Evolutionary conservation across 2,797 vertebrate species (phyloP).

Genomic region (Oryzias dopingdopingensis): DNA sequence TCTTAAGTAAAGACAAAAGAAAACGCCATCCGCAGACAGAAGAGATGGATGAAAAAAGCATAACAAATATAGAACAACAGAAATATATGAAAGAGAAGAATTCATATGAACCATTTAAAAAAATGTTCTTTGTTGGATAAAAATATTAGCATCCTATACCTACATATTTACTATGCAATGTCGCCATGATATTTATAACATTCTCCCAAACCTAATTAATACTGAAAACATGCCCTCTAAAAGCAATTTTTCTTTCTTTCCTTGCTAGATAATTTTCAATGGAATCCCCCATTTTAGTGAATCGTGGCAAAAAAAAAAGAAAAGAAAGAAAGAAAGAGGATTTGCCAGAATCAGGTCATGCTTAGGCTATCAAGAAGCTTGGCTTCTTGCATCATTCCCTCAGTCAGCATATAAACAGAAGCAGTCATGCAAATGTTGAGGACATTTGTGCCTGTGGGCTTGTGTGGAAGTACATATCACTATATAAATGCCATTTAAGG

Average conservation of each 20-base stretch:
- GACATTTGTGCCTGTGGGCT: conserved; percentile 19
- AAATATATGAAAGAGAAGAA: not conserved
- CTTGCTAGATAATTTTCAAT: conserved; percentile 36
- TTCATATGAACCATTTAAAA: not conserved
- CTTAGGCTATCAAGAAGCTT: conserved; percentile 28
- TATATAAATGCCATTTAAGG: conserved; percentile 15
- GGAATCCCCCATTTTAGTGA: conserved; percentile 32
- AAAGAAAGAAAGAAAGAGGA: not conserved
- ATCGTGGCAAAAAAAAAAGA: conserved; percentile 29
- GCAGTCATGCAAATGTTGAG: conserved; percentile 32
- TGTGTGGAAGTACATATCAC: not conserved
- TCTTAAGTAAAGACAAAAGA: conserved; percentile 20
- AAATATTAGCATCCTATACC: conserved; percentile 32
- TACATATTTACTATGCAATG: conserved; percentile 59
- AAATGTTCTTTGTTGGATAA: conserved; percentile 4
- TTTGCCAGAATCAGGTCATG: conserved; percentile 18
- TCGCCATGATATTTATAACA: conserved; percentile 56
- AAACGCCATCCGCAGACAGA: conserved; percentile 9
- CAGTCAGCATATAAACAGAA: conserved; percentile 32
- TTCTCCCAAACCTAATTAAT: conserved; percentile 61
- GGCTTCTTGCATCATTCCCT: conserved; percentile 31
- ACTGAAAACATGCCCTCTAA: conserved; percentile 63
- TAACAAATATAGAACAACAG: not conserved
- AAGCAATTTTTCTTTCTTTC: conserved; percentile 62
- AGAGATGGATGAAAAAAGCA: not conserved